Base-by-base conservation (phyloP, 92 coral and sea anemone genomes). In the Porites lobata region DNA sequence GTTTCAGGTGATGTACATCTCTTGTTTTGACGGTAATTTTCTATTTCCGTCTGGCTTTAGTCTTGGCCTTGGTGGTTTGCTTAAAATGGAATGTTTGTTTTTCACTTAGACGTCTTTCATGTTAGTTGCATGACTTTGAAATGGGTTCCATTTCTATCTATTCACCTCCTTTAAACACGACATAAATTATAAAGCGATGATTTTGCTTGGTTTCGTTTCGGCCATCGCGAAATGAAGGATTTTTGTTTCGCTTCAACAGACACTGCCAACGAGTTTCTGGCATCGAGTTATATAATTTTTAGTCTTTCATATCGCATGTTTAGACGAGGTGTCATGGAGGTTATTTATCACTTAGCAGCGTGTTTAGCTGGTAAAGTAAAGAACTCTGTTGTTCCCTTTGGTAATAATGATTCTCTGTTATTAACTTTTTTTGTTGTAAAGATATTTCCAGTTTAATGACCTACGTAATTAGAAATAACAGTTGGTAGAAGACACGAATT, bases 381-480 rank as follows among this genome's bases (percentile, higher is more conserved):
- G 7, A 12, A 10, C 17, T 11, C 26, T 67, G 13, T 47, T 7
- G 21, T 52, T 81, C 24, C 21, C 17, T 18, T 10, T 68, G 21
- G 54, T 62, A 69, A 68, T 9, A 13, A 65, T 69, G 3, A 20
- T 15, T 50, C 14, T 64, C 24, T n/a, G 12, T 65, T 58, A 22
- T 59, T 47, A n/a, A 19, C 43, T 38, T 83, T 65, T 82, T 29
- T 71, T 53, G 67, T 18, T 51, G 14, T 19, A 71, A 62, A 73
- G 9, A 82, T 72, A 71, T 82, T 82, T 82, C 78, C 71, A 71
- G 61, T 70, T 58, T 82, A 83, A 61, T 43, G 79, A 83, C 71
- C 87, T 59, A 72, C 87, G 79, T 61, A 72, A 83, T 83, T 72
- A 71, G 86, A 57, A 82, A 69, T 56, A 82, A 69, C 86, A 82